phyloP scores from a whole-genome alignment of 2,888 invertebrate species.

The Oeneis ivallda region DNA sequence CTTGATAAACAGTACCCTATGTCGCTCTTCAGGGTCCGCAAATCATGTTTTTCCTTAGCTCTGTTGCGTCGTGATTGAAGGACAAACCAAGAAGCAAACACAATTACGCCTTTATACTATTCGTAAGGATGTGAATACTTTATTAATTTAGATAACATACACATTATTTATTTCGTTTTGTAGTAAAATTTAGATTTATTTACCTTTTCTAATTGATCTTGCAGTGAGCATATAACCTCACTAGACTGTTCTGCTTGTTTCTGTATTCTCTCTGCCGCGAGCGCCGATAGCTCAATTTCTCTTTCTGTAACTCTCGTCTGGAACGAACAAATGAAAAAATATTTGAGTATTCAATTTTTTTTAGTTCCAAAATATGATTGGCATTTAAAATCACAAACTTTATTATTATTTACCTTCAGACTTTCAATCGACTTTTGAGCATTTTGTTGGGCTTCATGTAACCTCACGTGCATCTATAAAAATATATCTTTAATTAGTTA shows the following conservation, averaged over 20 bases:
- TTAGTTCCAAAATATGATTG: no score
- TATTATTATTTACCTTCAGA: conserved; percentile 58
- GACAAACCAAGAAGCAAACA: neutral
- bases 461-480: conserved; percentile 60
- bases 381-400: no score
- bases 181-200: neutral
- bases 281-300: conserved; percentile 64
- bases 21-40: neutral
- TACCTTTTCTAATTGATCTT: conserved; percentile 77
- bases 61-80: neutral
- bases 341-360: no score
- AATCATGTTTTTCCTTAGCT: neutral
- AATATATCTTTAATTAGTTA: neutral
- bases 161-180: no score
- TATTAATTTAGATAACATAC: no score
- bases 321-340: neutral
- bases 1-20: neutral
- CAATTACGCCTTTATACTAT: neutral
- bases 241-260: conserved; percentile 66
- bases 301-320: conserved; percentile 59
- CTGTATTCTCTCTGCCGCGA: conserved; percentile 67
- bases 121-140: neutral
- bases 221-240: conserved; percentile 71
- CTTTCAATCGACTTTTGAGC: conserved; percentile 59
- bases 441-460: conserved; percentile 58